Conservation (phyloP, 2,113 vertebrate species). For the Egretta garzetta region DNA sequence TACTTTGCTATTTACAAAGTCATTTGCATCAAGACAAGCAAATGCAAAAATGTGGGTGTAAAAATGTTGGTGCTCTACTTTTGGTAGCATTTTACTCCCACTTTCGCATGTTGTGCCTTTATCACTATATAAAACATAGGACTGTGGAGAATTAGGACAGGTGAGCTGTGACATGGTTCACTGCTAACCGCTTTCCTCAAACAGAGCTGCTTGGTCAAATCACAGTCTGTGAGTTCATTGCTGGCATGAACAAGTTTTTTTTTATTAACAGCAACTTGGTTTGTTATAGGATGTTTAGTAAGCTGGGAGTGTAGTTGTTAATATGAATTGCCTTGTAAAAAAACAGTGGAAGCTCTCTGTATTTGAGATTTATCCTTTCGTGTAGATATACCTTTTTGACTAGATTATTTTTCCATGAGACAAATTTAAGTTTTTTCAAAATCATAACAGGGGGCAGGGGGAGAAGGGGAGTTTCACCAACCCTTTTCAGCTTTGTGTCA, state of each 20-base stretch:
- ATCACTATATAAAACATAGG: neutral
- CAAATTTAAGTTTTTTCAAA: neutral
- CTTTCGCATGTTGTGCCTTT: neutral
- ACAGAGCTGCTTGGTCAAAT: neutral
- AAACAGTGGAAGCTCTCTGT: neutral
- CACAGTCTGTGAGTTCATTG: neutral
- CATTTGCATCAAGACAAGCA: neutral
- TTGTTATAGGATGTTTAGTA: neutral
- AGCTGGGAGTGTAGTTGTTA: neutral
- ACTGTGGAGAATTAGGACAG: neutral
- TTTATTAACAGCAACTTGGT: neutral
- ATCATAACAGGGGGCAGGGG: fast-evolving
- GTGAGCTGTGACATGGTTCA: neutral
- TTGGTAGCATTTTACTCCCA: neutral
- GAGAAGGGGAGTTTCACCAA: neutral
- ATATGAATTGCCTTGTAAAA: neutral
- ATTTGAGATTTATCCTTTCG: neutral
- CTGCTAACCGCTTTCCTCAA: neutral
- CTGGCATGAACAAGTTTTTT: neutral
- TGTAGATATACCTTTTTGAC: neutral
- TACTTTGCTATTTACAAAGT: neutral
- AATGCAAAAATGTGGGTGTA: neutral
- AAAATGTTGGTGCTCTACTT: neutral
- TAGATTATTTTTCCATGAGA: neutral
- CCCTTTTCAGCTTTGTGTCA: neutral